phyloP scores from a whole-genome alignment of 2,888 invertebrate species.

The Trachelus troglodyta region DNA sequence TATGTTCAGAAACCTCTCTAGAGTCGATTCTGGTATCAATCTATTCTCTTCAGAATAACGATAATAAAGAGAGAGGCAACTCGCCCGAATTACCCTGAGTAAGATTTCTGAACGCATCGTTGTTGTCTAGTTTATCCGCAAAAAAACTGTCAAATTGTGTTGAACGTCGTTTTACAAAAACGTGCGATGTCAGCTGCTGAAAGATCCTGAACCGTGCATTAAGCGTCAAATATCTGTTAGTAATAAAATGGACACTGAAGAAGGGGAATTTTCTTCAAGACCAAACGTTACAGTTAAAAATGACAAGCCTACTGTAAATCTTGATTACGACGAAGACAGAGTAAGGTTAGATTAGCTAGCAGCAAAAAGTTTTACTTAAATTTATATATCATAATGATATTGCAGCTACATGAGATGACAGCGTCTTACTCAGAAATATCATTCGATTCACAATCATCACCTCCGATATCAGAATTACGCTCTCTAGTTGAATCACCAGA shows the following conservation, averaged over 20 bases:
- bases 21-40: too few relatives aligned
- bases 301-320: conserved; percentile 8
- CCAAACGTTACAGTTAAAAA: conserved; percentile 6
- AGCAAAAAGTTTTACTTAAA: conserved; percentile 12
- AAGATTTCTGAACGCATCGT: too few relatives aligned
- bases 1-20: too few relatives aligned
- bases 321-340: conserved; percentile 59
- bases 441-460: conserved; percentile 74
- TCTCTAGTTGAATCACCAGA: conserved; percentile 61
- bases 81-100: too few relatives aligned
- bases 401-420: conserved; percentile 73
- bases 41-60: too few relatives aligned
- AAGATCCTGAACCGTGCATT: neutral
- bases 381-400: conserved; percentile 17
- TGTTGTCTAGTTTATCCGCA: neutral
- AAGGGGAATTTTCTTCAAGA: conserved; percentile 29
- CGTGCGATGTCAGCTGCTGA: neutral
- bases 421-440: conserved; percentile 85
- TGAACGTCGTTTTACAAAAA: neutral
- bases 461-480: conserved; percentile 58
- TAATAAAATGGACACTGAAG: conserved; percentile 35
- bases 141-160: neutral
- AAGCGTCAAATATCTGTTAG: neutral
- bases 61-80: too few relatives aligned
- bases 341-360: conserved; percentile 54